These are phyloP conservation scores for Schizothorax lantsangensis DNA, from an alignment of 2,797 vertebrate species.

Conservation along the genomic window DNA sequence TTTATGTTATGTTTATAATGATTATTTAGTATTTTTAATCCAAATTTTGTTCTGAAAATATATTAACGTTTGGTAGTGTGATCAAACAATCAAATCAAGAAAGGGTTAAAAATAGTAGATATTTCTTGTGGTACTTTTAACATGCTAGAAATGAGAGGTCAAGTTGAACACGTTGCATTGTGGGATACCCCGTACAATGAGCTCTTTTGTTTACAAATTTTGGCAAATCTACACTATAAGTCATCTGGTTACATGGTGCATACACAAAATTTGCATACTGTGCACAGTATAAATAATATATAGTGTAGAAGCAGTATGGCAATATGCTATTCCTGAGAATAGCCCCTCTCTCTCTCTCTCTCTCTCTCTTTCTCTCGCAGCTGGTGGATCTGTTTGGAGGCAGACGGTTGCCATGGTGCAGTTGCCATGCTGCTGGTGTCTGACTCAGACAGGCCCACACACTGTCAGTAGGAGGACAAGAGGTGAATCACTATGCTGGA, in stretches of 20 bases:
- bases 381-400: constrained; percentile 61
- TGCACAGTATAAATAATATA: background rate
- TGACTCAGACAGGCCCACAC: constrained; percentile 66
- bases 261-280: background rate
- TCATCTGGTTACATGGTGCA: background rate
- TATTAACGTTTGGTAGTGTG: background rate
- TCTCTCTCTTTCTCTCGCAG: constrained; percentile 16
- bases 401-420: constrained; percentile 61
- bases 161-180: background rate
- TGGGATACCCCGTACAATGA: too few species aligned
- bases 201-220: background rate
- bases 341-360: background rate
- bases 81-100: constrained; percentile 8
- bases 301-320: background rate
- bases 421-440: constrained; percentile 59
- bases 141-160: background rate
- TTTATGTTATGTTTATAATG: background rate
- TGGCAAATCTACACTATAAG: background rate
- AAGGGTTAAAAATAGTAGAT: background rate
- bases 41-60: background rate
- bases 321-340: constrained; percentile 15
- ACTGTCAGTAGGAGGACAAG: constrained; percentile 52
- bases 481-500: constrained; percentile 58
- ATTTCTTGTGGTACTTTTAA: background rate
- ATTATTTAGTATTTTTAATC: background rate